Percentiles rank a stretch among this genome's conserved stretches.
These are phyloP conservation scores for Erebia aethiops DNA, from an alignment of 2,888 invertebrate species.

Conservation along the genomic window DNA sequence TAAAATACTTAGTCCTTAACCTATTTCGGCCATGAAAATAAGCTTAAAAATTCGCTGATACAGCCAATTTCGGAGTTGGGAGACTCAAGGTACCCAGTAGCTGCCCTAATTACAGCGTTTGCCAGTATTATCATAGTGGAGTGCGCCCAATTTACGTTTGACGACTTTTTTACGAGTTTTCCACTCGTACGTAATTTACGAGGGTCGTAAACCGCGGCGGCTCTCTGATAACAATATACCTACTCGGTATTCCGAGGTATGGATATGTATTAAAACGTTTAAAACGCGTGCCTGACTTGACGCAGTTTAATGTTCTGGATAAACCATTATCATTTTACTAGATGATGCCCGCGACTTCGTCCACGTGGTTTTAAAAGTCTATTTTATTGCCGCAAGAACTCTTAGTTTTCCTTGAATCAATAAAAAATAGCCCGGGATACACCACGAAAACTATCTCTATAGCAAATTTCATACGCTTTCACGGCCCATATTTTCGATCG, in stretches of 20 bases:
- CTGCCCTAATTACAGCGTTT: slow-evolving; percentile 65
- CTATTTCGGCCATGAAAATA: neutral
- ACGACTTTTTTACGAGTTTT: slow-evolving; percentile 79
- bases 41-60: slow-evolving; percentile 4
- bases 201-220: slow-evolving; percentile 59
- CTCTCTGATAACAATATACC: slow-evolving; percentile 48
- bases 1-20: too few relatives aligned
- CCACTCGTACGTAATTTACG: slow-evolving; percentile 74
- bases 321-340: neutral
- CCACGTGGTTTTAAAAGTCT: too few relatives aligned
- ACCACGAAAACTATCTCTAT: too few relatives aligned
- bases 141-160: slow-evolving; percentile 76
- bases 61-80: neutral
- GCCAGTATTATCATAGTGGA: slow-evolving; percentile 71
- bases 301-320: neutral
- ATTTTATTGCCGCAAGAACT: too few relatives aligned
- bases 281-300: slow-evolving; percentile 10
- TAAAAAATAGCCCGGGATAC: too few relatives aligned
- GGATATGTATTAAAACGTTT: slow-evolving; percentile 9
- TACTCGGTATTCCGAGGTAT: slow-evolving; percentile 21
- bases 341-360: too few relatives aligned
- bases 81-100: slow-evolving; percentile 33
- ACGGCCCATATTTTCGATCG: too few relatives aligned
- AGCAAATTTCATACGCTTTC: too few relatives aligned
- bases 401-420: too few relatives aligned